phyloP scores from a whole-genome alignment of 2,888 invertebrate species.

The Zaprionus bogoriensis region DNA sequence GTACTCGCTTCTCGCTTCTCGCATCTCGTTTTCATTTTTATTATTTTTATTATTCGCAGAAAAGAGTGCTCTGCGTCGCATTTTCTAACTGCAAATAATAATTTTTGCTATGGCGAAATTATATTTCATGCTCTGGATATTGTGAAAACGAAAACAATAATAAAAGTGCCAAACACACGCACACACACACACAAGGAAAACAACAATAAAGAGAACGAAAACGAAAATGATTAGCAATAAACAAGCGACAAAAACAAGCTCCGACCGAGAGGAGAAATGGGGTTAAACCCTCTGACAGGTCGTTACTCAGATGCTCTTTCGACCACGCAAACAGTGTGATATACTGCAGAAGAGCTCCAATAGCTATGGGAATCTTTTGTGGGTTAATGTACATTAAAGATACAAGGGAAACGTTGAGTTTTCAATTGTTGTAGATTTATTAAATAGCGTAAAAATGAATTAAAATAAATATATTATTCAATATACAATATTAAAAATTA shows the following conservation, averaged over 20 bases:
- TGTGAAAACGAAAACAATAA: conserved; percentile 58
- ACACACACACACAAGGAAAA: conserved; percentile 1
- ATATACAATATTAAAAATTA: too few relatives aligned
- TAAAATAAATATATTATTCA: too few relatives aligned
- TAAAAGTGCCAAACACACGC: conserved; percentile 49
- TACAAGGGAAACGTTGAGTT: too few relatives aligned
- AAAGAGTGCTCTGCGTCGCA: conserved; percentile 40
- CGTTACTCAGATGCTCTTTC: conserved; percentile 38
- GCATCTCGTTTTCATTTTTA: conserved; percentile 2
- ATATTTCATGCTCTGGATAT: conserved; percentile 75
- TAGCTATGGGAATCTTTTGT: too few relatives aligned
- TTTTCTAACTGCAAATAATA: conserved; percentile 74
- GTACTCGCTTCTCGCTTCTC: conserved; percentile 24
- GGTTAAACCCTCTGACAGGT: conserved; percentile 32
- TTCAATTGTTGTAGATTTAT: too few relatives aligned
- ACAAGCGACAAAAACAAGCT: conserved; percentile 32
- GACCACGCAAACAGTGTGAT: conserved; percentile 14
- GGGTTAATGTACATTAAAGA: too few relatives aligned
- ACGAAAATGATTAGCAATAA: conserved; percentile 62
- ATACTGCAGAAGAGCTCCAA: too few relatives aligned
- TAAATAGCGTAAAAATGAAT: too few relatives aligned
- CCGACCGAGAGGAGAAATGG: conserved; percentile 19
- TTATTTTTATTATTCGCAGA: conserved; percentile 17
- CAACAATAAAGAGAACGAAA: conserved; percentile 5
- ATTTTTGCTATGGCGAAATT: conserved; percentile 63